Conservation (phyloP, 2,888 invertebrate species). For the Mesorhabditis belari region DNA sequence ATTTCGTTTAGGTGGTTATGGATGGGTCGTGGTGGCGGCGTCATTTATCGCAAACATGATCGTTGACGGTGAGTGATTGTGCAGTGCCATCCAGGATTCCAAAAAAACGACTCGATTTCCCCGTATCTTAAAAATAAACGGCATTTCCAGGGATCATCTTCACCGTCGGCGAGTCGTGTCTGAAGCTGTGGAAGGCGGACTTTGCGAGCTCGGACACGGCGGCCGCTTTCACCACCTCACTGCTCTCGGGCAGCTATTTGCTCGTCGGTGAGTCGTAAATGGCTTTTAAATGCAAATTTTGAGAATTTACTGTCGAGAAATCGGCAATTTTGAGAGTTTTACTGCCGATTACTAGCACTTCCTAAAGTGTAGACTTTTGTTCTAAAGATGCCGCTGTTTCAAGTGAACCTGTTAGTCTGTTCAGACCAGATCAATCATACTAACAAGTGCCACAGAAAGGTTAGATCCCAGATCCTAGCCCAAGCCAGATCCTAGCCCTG, state of each 20-base stretch:
- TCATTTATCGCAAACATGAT: slow-evolving; percentile 96
- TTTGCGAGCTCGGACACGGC: slow-evolving; percentile 80
- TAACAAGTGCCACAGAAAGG: too few species aligned
- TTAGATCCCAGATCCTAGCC: too few species aligned
- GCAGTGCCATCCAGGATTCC: too few species aligned
- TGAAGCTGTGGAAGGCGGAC: slow-evolving; percentile 59
- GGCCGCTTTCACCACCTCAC: slow-evolving; percentile 82
- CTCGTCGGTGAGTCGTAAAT: slow-evolving; percentile 75
- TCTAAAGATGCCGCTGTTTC: not conserved
- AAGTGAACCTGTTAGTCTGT: not conserved
- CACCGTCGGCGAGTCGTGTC: slow-evolving; percentile 54
- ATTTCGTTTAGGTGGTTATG: slow-evolving; percentile 68
- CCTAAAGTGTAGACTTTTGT: too few species aligned
- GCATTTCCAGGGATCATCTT: too few species aligned
- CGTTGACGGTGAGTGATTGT: slow-evolving; percentile 87
- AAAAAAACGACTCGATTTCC: too few species aligned
- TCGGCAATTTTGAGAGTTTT: not conserved
- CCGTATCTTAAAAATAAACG: too few species aligned
- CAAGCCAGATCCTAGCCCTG: too few species aligned
- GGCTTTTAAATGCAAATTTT: too few species aligned
- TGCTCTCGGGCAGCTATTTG: slow-evolving; percentile 88
- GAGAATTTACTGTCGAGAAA: not conserved
- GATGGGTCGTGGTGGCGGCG: slow-evolving; percentile 88
- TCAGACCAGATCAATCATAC: not conserved
- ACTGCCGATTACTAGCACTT: not conserved